These are phyloP conservation scores for Pyxicephalus adspersus DNA, from an alignment of 2,113 vertebrate species.

Conservation along the genomic window DNA sequence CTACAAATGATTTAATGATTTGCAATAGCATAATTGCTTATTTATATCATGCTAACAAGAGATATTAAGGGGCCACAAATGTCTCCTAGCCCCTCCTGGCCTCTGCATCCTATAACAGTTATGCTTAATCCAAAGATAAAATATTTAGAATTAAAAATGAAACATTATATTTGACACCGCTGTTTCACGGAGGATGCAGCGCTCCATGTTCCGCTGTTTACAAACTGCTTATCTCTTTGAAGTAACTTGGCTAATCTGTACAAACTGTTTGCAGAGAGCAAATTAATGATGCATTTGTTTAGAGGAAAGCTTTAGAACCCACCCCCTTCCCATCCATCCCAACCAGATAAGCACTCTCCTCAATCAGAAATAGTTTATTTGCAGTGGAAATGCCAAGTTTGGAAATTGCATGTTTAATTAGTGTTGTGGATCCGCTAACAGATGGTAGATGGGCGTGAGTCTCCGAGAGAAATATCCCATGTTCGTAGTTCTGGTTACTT, in stretches of 20 bases:
- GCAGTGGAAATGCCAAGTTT: constrained; percentile 53
- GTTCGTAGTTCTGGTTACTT: not conserved
- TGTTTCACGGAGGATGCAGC: not conserved
- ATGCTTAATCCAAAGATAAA: too few species aligned
- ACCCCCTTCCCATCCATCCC: constrained; percentile 14
- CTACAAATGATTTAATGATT: too few species aligned
- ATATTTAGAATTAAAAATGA: too few species aligned
- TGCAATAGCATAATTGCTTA: too few species aligned
- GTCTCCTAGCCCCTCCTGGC: too few species aligned
- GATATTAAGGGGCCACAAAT: too few species aligned
- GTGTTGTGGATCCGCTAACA: constrained; percentile 42
- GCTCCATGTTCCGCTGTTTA: constrained; percentile 44
- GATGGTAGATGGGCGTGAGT: constrained; percentile 8
- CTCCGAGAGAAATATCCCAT: constrained; percentile 8
- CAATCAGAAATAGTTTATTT: constrained; percentile 60
- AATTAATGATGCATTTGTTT: constrained; percentile 60
- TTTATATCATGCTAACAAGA: too few species aligned
- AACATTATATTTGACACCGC: not conserved
- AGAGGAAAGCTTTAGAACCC: constrained; percentile 44
- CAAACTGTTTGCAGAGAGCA: constrained; percentile 58
- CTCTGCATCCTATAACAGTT: too few species aligned
- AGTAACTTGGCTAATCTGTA: constrained; percentile 57
- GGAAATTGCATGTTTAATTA: constrained; percentile 42
- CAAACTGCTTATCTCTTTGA: constrained; percentile 53
- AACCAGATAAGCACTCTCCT: constrained; percentile 34